Percentiles rank a stretch among this genome's conserved stretches.
These are phyloP conservation scores for Drosophila parabipectinata DNA, from an alignment of 1,140 invertebrate genomes.

Conservation along the genomic window DNA sequence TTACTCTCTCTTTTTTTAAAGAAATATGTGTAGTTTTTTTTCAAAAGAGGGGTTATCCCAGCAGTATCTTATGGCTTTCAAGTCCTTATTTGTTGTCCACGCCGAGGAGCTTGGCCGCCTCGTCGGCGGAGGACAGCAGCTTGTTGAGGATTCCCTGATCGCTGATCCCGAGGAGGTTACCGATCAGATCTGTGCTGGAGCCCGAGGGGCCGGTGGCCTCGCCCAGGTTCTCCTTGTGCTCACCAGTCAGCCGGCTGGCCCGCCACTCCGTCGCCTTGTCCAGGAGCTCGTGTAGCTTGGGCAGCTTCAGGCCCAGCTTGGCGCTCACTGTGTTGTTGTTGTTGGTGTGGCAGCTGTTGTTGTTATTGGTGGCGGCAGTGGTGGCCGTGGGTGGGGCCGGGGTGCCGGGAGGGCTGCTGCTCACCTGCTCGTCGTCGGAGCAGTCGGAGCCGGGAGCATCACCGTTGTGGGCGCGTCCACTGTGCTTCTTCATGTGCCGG, in stretches of 20 bases:
- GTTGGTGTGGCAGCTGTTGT: conserved; percentile 54
- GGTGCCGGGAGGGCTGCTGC: conserved; percentile 46
- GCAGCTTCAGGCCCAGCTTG: conserved; percentile 46
- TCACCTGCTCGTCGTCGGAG: conserved; percentile 84
- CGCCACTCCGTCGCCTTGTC: conserved; percentile 78
- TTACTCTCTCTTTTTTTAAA: not conserved
- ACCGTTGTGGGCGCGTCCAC: conserved; percentile 83
- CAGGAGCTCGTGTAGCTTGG: conserved; percentile 73
- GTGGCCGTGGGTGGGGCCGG: conserved; percentile 18
- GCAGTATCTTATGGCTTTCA: not conserved
- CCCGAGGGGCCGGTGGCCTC: conserved; percentile 72
- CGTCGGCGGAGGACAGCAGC: conserved; percentile 92
- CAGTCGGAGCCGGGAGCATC: conserved; percentile 70
- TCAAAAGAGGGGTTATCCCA: conserved; percentile 1
- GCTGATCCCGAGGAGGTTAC: conserved; percentile 94
- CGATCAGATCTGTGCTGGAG: conserved; percentile 90
- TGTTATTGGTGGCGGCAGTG: conserved; percentile 39
- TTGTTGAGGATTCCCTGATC: conserved; percentile 94
- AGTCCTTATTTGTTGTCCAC: conserved; percentile 86
- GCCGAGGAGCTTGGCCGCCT: conserved; percentile 94
- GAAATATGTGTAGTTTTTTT: not conserved
- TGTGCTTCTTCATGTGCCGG: conserved; percentile 94
- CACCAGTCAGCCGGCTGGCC: conserved; percentile 76
- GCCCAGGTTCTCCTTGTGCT: conserved; percentile 85
- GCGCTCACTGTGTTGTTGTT: conserved; percentile 30